Evolutionary conservation across 2,797 vertebrate genomes (phyloP), one percentile per base, ranked within the genome.

Genomic region (Sebastes goodei): DNA sequence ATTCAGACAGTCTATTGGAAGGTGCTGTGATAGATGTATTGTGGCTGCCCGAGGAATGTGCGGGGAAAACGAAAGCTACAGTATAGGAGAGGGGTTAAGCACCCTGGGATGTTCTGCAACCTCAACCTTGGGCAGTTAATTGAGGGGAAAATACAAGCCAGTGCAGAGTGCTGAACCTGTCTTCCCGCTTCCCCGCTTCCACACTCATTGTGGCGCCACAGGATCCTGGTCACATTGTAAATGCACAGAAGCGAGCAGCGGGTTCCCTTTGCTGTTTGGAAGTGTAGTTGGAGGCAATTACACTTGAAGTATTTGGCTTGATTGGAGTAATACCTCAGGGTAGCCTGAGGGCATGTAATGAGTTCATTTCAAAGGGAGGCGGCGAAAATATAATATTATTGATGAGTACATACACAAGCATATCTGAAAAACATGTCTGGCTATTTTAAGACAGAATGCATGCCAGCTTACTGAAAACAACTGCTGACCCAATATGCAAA

Each of bases 111-210:
- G 72, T 80, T 86, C 80, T 64, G 81, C 71, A 80, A 80, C 82
- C 81, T 81, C 81, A 91, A 89, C 89, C 87, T 86, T 89, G 86
- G 77, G 27, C 80, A 68, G 83, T 87, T 92, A 89, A 91, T 90
- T 90, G 86, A 89, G 83, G 77, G 75, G 75, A 86, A 86, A 91
- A 87, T 52, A 86, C 82, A 76, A 87, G 73, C 38, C 23, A 42
- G 76, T 21, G 29, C 69, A 70, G 71, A 46, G 69, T 71, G 30
- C 67, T 52, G 66, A 49, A 71, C 33, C 61, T n/a, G 35, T 63
- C 71, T 46, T 29, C 23, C 21, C 3, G 10, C 49, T 55, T 70
- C 68, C 65, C 23, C 63, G 69, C 42, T 66, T 77, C 83, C 63
- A 55, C n/a, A 27, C 81, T 83, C 71, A 17, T 49, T 61, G 57